Evolutionary conservation across 2,888 invertebrate genomes (phyloP).

Genomic region (Harpagoxenus sublaevis): DNA sequence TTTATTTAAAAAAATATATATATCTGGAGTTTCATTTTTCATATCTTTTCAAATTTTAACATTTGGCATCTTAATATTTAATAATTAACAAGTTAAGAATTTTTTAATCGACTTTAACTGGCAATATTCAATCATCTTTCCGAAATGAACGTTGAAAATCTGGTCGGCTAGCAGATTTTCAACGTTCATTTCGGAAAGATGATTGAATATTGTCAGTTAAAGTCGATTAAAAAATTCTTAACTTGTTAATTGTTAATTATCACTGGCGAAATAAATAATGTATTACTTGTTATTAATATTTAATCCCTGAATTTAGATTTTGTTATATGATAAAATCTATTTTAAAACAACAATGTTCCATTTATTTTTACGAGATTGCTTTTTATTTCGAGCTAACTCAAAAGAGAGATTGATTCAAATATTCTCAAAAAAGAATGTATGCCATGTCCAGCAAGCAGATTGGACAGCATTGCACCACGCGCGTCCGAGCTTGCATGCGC

Average conservation of each 20-base stretch:
- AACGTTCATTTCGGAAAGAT: no score
- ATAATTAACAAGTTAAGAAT: no score
- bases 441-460: background rate
- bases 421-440: background rate
- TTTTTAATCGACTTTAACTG: no score
- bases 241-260: no score
- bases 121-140: no score
- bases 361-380: background rate
- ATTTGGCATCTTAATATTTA: background rate
- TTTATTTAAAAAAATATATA: background rate
- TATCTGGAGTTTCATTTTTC: background rate
- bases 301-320: background rate
- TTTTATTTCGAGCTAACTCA: background rate
- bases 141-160: no score
- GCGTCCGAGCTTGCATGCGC: conserved; percentile 45
- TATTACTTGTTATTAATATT: background rate
- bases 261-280: no score
- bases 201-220: no score
- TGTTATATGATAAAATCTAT: background rate
- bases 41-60: background rate
- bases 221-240: no score
- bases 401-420: conserved; percentile 12
- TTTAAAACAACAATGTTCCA: background rate
- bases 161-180: no score
- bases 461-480: conserved; percentile 50